phyloP scores from a whole-genome alignment of 37 sponge, comb jelly and placozoan genomes.

The Hormiphora californensis region DNA sequence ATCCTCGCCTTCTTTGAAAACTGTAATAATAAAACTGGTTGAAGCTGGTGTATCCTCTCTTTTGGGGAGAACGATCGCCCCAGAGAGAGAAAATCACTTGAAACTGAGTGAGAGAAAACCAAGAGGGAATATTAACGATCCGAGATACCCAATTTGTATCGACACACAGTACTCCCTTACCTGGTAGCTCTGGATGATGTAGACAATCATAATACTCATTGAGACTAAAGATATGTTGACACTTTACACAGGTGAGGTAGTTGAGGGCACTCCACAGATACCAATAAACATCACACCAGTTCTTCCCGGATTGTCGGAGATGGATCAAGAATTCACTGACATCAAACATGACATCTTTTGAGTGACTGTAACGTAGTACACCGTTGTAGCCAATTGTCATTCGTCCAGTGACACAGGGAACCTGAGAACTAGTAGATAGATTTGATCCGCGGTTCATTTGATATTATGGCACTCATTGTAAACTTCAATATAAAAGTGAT shows the following conservation, averaged over 20 bases:
- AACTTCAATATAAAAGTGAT: no score
- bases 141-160: no score
- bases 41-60: no score
- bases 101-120: background rate
- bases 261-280: background rate
- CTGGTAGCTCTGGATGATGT: background rate
- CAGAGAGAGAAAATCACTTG: background rate
- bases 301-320: background rate
- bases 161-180: no score
- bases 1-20: slow-evolving; percentile 43
- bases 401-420: slow-evolving; percentile 1
- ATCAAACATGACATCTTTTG: slow-evolving; percentile 50
- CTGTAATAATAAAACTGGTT: background rate
- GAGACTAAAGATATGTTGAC: slow-evolving; percentile 2
- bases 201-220: slow-evolving; percentile 16
- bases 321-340: slow-evolving; percentile 37
- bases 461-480: no score
- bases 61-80: no score
- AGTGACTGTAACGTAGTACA: slow-evolving; percentile 15
- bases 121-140: background rate
- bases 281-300: slow-evolving; percentile 60
- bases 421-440: slow-evolving; percentile 48
- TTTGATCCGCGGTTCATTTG: no score
- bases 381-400: slow-evolving; percentile 44
- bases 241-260: slow-evolving; percentile 27